These are phyloP conservation scores for Cremastobaeus sp. DNA, from an alignment of 2,888 invertebrate species.

Conservation along the genomic window DNA sequence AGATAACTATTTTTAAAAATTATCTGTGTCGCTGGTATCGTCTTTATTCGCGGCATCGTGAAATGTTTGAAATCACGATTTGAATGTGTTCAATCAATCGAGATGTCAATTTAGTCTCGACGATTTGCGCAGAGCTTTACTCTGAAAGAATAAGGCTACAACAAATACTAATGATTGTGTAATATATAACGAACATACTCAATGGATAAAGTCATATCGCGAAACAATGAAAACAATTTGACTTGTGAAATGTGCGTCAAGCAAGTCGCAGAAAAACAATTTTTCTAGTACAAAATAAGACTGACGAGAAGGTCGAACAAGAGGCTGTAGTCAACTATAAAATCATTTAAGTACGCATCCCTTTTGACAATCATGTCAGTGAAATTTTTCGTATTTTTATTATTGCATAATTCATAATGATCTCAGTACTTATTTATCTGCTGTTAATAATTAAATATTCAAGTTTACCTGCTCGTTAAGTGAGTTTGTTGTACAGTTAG, in stretches of 20 bases:
- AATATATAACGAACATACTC: conserved; percentile 35
- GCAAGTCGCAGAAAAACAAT: conserved; percentile 29
- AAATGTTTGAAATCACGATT: conserved; percentile 19
- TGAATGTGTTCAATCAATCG: conserved; percentile 51
- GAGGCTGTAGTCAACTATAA: conserved; percentile 21
- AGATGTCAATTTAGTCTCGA: conserved; percentile 9
- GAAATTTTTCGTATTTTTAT: background rate
- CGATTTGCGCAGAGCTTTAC: conserved; percentile 4
- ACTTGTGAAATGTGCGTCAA: conserved; percentile 12
- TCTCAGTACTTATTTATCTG: no score
- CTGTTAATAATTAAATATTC: background rate
- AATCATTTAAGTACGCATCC: conserved; percentile 11
- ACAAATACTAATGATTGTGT: conserved; percentile 13
- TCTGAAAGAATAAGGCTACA: background rate
- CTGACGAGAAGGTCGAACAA: conserved; percentile 62
- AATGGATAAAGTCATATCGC: conserved; percentile 49
- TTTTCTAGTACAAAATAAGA: conserved; percentile 67
- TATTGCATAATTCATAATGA: no score
- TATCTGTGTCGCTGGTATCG: conserved; percentile 11
- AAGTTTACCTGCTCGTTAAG: no score
- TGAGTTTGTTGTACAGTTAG: no score
- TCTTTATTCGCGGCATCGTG: conserved; percentile 33
- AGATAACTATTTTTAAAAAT: conserved; percentile 17
- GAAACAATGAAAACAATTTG: conserved; percentile 18
- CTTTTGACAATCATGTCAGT: conserved; percentile 39